Percentiles rank a stretch among this genome's conserved stretches.
These are phyloP conservation scores for Dasypolia templi DNA, from an alignment of 2,888 invertebrate genomes.

Conservation along the genomic window DNA sequence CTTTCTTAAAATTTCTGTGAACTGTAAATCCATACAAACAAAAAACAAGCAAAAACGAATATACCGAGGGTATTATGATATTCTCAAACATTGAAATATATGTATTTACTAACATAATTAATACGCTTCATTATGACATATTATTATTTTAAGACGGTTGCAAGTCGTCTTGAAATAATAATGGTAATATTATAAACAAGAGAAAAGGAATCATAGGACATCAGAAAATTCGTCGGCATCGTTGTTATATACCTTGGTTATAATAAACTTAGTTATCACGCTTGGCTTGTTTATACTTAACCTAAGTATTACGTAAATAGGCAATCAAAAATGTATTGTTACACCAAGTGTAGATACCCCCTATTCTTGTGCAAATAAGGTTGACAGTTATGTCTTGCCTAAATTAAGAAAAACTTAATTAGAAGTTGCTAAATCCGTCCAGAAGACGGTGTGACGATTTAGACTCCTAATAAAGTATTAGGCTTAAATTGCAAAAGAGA, in stretches of 20 bases:
- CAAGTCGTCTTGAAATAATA: not conserved
- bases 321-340: slow-evolving; percentile 2
- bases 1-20: not conserved
- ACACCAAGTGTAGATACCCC: not conserved
- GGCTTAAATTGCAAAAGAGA: not conserved
- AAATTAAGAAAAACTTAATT: not conserved
- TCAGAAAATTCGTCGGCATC: not conserved
- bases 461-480: not conserved
- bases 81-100: not conserved
- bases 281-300: not conserved
- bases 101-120: not conserved
- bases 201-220: not conserved
- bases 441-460: not conserved
- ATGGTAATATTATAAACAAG: not conserved
- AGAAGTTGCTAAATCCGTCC: not conserved
- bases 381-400: not conserved
- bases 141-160: too few species aligned
- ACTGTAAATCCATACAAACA: not conserved
- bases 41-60: not conserved
- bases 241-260: not conserved
- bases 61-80: not conserved
- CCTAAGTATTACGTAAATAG: slow-evolving; percentile 14
- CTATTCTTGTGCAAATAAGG: not conserved
- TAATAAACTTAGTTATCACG: slow-evolving; percentile 8
- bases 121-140: too few species aligned